These are phyloP conservation scores for Bradypus variegatus DNA, from an alignment of 2,797 vertebrate genomes.

Conservation along the genomic window DNA sequence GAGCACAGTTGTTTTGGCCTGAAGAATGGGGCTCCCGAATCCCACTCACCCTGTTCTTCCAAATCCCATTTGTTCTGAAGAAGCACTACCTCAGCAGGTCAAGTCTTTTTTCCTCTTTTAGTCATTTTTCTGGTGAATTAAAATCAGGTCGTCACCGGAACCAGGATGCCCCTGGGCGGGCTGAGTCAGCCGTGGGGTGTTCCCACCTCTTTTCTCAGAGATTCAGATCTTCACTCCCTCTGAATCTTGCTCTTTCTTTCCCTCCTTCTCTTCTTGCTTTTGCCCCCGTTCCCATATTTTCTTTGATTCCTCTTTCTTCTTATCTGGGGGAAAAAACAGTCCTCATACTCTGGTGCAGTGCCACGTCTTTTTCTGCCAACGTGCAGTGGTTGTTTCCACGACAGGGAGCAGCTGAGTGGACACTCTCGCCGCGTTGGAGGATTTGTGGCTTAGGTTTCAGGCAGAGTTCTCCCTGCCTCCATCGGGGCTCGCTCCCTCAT, in stretches of 20 bases:
- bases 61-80: neutral
- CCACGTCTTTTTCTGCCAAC: neutral
- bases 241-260: neutral
- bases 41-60: neutral
- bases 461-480: no score
- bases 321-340: neutral
- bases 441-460: no score
- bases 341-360: neutral
- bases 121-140: neutral
- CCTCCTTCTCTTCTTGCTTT: neutral
- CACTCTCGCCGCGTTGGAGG: rapidly evolving
- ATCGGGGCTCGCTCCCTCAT: rapidly evolving
- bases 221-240: rapidly evolving
- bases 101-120: neutral
- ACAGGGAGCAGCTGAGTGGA: neutral
- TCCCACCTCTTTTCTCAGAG: neutral
- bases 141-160: neutral
- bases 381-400: neutral
- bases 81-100: neutral
- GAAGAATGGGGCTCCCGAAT: rapidly evolving
- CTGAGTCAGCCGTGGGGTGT: rapidly evolving
- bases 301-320: neutral
- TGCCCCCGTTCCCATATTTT: no score
- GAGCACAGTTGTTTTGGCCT: neutral
- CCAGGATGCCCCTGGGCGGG: neutral